These are phyloP conservation scores for Lethenteron reissneri DNA, from an alignment of 2,113 vertebrate genomes.

Conservation along the genomic window DNA sequence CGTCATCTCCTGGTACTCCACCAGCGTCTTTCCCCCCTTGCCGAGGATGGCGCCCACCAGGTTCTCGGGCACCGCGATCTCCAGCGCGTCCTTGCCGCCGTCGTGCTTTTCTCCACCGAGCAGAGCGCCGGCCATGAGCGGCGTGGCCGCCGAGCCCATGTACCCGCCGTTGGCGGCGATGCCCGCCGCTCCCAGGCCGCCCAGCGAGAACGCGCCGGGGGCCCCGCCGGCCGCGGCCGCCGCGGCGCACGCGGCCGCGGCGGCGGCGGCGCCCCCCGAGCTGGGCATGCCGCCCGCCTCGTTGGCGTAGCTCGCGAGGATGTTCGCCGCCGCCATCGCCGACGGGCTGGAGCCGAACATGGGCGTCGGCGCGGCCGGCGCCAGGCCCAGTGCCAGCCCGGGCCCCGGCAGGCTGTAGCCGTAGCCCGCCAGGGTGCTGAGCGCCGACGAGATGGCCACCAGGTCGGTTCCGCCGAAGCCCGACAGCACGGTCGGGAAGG, in stretches of 20 bases:
- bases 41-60: constrained; percentile 62
- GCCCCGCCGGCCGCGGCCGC: constrained; percentile 44
- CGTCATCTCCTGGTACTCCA: constrained; percentile 69
- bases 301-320: constrained; percentile 59
- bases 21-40: constrained; percentile 62
- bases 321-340: constrained; percentile 47
- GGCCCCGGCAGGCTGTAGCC: constrained; percentile 61
- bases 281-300: constrained; percentile 49
- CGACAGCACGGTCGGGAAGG: constrained; percentile 53
- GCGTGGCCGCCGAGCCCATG: constrained; percentile 46
- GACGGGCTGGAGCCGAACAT: constrained; percentile 57
- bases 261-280: constrained; percentile 35
- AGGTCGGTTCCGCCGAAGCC: constrained; percentile 59
- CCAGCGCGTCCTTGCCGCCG: constrained; percentile 62
- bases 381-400: constrained; percentile 55
- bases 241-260: constrained; percentile 55
- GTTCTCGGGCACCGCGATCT: constrained; percentile 64
- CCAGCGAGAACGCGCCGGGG: constrained; percentile 54
- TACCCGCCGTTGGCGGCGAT: constrained; percentile 62
- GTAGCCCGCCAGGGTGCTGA: constrained; percentile 60
- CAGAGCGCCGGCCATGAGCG: constrained; percentile 58
- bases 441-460: constrained; percentile 63
- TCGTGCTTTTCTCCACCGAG: constrained; percentile 56
- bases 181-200: constrained; percentile 51
- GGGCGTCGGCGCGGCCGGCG: constrained; percentile 50